Evolutionary conservation across 2,113 vertebrate genomes (phyloP).

Genomic region (Dipodomys stephensi): DNA sequence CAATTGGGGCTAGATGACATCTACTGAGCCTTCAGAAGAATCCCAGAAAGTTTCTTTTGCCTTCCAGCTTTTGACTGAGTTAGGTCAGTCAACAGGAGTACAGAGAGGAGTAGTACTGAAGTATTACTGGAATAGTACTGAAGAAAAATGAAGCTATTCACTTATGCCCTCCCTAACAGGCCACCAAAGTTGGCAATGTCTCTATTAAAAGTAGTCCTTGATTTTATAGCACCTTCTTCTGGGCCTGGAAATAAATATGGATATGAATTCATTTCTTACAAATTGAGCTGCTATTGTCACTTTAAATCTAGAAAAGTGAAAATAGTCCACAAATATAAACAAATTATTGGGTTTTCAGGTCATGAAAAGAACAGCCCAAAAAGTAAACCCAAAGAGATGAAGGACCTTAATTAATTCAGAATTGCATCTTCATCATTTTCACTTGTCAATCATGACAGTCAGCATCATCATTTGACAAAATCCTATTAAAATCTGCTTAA

Average conservation of each 20-base stretch:
- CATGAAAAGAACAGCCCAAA: constrained; percentile 48
- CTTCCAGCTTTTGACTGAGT: not conserved
- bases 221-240: not conserved
- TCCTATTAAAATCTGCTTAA: constrained; percentile 56
- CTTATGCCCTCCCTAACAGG: not conserved
- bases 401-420: constrained; percentile 31
- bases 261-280: not conserved
- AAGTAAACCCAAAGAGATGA: not conserved
- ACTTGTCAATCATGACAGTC: constrained; percentile 6
- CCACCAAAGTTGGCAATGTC: not conserved
- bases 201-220: not conserved
- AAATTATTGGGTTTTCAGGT: constrained; percentile 26
- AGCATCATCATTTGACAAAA: constrained; percentile 64
- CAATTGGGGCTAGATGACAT: not conserved
- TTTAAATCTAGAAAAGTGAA: constrained; percentile 38
- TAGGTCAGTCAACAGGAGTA: not conserved
- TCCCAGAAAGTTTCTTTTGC: not conserved
- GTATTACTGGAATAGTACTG: not conserved
- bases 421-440: constrained; percentile 35
- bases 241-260: not conserved
- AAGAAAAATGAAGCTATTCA: constrained; percentile 41
- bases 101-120: not conserved
- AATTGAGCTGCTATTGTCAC: not conserved
- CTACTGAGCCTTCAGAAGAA: not conserved
- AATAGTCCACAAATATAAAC: constrained; percentile 42